phyloP scores from a whole-genome alignment of 2,888 invertebrate species.

The Drosophila mettleri region DNA sequence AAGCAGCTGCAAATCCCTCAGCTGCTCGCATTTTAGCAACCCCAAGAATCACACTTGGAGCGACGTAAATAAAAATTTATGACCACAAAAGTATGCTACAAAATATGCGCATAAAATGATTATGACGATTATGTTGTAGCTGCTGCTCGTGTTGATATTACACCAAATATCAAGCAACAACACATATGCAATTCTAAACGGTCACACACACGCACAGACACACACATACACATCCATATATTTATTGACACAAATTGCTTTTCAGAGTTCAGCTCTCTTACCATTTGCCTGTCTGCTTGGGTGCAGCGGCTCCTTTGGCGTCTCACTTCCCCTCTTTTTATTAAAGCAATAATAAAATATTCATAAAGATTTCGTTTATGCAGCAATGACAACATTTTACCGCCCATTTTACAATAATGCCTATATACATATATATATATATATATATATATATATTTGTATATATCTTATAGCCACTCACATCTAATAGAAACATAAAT shows the following conservation, averaged over 20 bases:
- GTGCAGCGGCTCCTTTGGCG: slow-evolving; percentile 7
- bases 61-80: slow-evolving; percentile 76
- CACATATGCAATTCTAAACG: slow-evolving; percentile 50
- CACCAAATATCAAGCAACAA: slow-evolving; percentile 39
- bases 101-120: slow-evolving; percentile 79
- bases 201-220: slow-evolving; percentile 27
- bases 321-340: slow-evolving; percentile 46
- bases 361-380: slow-evolving; percentile 77
- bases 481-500: slow-evolving; percentile 3
- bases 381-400: slow-evolving; percentile 52
- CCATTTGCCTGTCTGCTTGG: slow-evolving; percentile 28
- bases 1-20: background rate
- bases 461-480: slow-evolving; percentile 27
- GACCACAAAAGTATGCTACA: slow-evolving; percentile 72
- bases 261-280: slow-evolving; percentile 46
- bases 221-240: slow-evolving; percentile 41
- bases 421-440: too few species aligned
- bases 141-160: slow-evolving; percentile 46
- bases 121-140: slow-evolving; percentile 74
- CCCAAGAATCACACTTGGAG: slow-evolving; percentile 41
- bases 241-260: slow-evolving; percentile 82
- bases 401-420: slow-evolving; percentile 59
- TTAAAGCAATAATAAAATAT: slow-evolving; percentile 80
- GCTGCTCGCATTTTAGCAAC: background rate
- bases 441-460: too few species aligned